These are phyloP conservation scores for Drosophila tropicalis DNA, from an alignment of 1,140 invertebrate species.

Conservation along the genomic window DNA sequence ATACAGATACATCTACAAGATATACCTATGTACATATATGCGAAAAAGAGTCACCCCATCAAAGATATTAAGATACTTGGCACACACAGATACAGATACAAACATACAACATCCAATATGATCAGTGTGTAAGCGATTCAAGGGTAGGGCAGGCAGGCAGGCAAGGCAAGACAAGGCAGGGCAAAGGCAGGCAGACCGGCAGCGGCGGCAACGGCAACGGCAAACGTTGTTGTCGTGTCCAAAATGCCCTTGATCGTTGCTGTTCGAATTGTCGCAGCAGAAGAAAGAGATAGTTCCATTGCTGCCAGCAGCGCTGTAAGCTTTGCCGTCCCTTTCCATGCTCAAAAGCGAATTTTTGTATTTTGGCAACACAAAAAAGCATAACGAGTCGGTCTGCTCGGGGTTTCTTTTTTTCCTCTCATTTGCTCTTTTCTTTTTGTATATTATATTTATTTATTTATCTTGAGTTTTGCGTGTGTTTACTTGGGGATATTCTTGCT, in stretches of 20 bases:
- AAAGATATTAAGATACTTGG: constrained; percentile 34
- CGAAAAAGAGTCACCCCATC: constrained; percentile 27
- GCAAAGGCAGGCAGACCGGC: neutral
- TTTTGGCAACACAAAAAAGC: constrained; percentile 65
- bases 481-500: constrained; percentile 58
- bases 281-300: constrained; percentile 21
- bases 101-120: constrained; percentile 42
- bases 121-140: constrained; percentile 75
- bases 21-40: neutral
- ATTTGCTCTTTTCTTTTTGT: constrained; percentile 48
- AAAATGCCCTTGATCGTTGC: constrained; percentile 79
- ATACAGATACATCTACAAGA: constrained; percentile 28
- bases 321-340: constrained; percentile 60
- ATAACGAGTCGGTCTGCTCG: constrained; percentile 50
- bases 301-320: constrained; percentile 60
- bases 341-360: constrained; percentile 45
- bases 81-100: constrained; percentile 40
- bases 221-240: constrained; percentile 52
- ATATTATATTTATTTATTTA: constrained; percentile 37
- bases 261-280: constrained; percentile 54
- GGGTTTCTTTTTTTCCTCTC: constrained; percentile 56
- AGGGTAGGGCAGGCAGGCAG: constrained; percentile 64
- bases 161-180: too few relatives aligned
- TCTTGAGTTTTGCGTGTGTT: constrained; percentile 59
- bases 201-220: constrained; percentile 5